These are phyloP conservation scores for Parochlus steinenii DNA, from an alignment of 2,888 invertebrate species.

Conservation along the genomic window DNA sequence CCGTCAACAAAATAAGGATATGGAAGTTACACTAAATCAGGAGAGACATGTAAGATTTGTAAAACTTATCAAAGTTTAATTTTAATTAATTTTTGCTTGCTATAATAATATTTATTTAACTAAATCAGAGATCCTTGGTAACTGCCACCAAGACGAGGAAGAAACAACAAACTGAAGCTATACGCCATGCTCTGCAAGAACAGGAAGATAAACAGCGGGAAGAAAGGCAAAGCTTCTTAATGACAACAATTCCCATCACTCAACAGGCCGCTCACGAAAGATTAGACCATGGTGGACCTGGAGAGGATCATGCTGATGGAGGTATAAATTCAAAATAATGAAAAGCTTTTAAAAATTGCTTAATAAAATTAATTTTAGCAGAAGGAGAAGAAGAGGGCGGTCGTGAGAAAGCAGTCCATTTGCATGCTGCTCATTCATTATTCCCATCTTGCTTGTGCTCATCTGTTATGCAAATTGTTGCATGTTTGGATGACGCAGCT, in stretches of 20 bases:
- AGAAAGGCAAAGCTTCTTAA: slow-evolving; percentile 88
- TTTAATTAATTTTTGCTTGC: slow-evolving; percentile 4
- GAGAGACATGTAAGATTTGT: slow-evolving; percentile 68
- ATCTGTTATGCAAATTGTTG: slow-evolving; percentile 87
- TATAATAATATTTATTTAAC: slow-evolving; percentile 7
- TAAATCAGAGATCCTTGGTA: slow-evolving; percentile 68
- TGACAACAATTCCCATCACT: slow-evolving; percentile 90
- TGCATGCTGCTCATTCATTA: slow-evolving; percentile 83
- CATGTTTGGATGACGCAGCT: slow-evolving; percentile 88
- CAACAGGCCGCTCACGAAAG: slow-evolving; percentile 93
- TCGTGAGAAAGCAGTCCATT: slow-evolving; percentile 58
- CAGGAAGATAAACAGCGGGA: slow-evolving; percentile 89
- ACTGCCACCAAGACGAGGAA: slow-evolving; percentile 97
- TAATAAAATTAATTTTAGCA: slow-evolving; percentile 13
- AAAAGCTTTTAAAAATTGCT: slow-evolving; percentile 6
- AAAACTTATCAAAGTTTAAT: neutral
- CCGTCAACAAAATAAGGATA: slow-evolving; percentile 95
- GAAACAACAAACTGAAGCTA: slow-evolving; percentile 97
- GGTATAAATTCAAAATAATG: slow-evolving; percentile 1
- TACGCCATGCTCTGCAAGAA: slow-evolving; percentile 85
- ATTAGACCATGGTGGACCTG: slow-evolving; percentile 60
- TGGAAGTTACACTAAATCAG: slow-evolving; percentile 96
- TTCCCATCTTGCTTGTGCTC: slow-evolving; percentile 96
- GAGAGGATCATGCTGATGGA: slow-evolving; percentile 79
- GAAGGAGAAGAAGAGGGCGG: slow-evolving; percentile 46